Evolutionary conservation across 37 sponge, comb jelly and placozoan species (phyloP).

Genomic region (Spongilla lacustris): DNA sequence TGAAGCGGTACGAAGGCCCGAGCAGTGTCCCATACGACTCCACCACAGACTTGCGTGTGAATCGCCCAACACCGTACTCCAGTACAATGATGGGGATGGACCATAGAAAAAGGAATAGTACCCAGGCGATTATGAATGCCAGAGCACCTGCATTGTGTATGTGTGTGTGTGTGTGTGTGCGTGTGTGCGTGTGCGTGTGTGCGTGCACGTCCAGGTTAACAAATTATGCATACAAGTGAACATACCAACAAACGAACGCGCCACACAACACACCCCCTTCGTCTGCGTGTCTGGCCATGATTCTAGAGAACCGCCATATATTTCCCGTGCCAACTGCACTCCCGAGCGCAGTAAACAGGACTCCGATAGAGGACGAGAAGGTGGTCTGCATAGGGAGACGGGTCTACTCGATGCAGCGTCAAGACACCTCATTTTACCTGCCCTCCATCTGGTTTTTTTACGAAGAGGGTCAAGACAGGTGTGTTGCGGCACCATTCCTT

Average conservation of each 20-base stretch:
- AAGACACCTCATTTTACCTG: background rate
- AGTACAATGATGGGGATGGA: constrained; percentile 82
- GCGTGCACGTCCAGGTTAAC: background rate
- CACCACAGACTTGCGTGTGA: constrained; percentile 63
- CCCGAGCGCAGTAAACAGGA: constrained; percentile 73
- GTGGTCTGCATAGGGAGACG: constrained; percentile 34
- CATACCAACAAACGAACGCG: background rate
- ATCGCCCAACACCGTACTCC: constrained; percentile 83
- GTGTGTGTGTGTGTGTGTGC: background rate
- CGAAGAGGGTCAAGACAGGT: background rate
- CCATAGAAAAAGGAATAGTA: constrained; percentile 81
- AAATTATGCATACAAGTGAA: too few relatives aligned
- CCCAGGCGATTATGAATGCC: constrained; percentile 84
- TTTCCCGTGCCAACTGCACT: constrained; percentile 88
- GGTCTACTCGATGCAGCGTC: background rate
- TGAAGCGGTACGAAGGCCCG: constrained; percentile 74
- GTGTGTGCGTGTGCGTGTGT: background rate
- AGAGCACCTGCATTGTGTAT: constrained; percentile 62
- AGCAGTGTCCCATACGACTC: constrained; percentile 62
- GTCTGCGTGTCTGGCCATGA: constrained; percentile 73
- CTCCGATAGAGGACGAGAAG: constrained; percentile 73
- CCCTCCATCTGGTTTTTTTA: background rate
- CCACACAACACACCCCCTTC: constrained; percentile 59
- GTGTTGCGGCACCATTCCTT: background rate
- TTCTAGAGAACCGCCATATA: constrained; percentile 88